phyloP scores from a whole-genome alignment of 1,140 invertebrate genomes.

The Sarcophaga peregrina region DNA sequence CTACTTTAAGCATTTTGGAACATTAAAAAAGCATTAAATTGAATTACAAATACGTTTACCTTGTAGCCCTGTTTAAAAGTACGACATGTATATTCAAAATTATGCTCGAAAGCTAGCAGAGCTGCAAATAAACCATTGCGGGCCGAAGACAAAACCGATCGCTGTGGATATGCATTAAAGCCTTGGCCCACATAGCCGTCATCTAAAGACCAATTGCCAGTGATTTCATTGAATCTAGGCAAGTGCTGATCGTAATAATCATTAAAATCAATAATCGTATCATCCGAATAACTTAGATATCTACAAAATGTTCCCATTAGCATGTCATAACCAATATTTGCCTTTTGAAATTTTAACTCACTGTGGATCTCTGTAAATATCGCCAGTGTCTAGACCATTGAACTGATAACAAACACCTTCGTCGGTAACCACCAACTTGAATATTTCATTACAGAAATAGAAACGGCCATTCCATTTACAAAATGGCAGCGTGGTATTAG shows the following conservation, averaged over 20 bases:
- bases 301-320: constrained; percentile 28
- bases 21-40: not conserved
- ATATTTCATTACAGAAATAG: constrained; percentile 60
- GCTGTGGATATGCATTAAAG: constrained; percentile 67
- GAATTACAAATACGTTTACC: constrained; percentile 56
- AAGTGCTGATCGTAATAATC: constrained; percentile 51
- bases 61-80: constrained; percentile 69
- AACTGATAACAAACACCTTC: constrained; percentile 79
- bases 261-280: constrained; percentile 57
- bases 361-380: constrained; percentile 63
- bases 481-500: constrained; percentile 58
- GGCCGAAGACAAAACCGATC: constrained; percentile 67
- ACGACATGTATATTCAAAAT: constrained; percentile 68
- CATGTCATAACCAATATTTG: not conserved
- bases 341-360: constrained; percentile 19
- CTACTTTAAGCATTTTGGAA: constrained; percentile 44
- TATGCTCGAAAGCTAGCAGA: constrained; percentile 62
- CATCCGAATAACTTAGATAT: constrained; percentile 56
- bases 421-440: constrained; percentile 71
- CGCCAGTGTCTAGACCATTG: constrained; percentile 72
- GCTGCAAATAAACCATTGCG: constrained; percentile 66
- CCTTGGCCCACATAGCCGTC: constrained; percentile 64
- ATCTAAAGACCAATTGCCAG: constrained; percentile 67
- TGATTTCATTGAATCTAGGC: constrained; percentile 50
- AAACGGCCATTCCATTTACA: constrained; percentile 70